A percentile compares a stretch with the other conserved stretches of the same genome.
phyloP scores from a whole-genome alignment of 2,888 invertebrate genomes.

The Zootermopsis nevadensis region DNA sequence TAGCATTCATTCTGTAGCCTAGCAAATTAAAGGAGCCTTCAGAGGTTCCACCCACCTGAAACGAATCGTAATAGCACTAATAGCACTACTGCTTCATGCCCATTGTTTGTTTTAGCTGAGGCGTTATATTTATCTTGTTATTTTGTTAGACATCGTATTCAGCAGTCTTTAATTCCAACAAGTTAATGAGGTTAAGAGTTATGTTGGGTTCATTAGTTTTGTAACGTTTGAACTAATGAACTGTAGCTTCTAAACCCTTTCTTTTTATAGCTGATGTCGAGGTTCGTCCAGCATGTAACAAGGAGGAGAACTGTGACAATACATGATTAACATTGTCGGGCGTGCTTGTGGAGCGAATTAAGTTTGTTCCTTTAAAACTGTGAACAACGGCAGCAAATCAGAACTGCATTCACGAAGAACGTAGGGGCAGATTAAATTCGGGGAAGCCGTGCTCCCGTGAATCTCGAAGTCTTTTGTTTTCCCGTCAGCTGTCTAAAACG shows the following conservation, averaged over 20 bases:
- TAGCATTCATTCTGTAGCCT: constrained; percentile 26
- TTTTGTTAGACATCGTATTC: constrained; percentile 15
- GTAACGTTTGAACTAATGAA: constrained; percentile 21
- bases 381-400: too few species aligned
- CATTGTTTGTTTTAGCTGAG: constrained; percentile 27
- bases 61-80: constrained; percentile 18
- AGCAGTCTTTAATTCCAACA: not conserved
- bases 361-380: too few species aligned
- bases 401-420: too few species aligned
- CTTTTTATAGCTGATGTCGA: not conserved
- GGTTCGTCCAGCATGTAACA: not conserved
- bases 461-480: too few species aligned
- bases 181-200: constrained; percentile 4
- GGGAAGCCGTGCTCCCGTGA: too few species aligned
- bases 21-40: constrained; percentile 26
- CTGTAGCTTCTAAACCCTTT: not conserved
- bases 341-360: not conserved
- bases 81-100: constrained; percentile 5
- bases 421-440: too few species aligned
- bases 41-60: constrained; percentile 7
- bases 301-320: not conserved
- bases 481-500: too few species aligned
- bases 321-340: not conserved
- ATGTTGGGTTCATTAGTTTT: constrained; percentile 21
- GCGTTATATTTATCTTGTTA: constrained; percentile 21